Conservation (phyloP, 2,888 invertebrate species). For the Nezara viridula region DNA sequence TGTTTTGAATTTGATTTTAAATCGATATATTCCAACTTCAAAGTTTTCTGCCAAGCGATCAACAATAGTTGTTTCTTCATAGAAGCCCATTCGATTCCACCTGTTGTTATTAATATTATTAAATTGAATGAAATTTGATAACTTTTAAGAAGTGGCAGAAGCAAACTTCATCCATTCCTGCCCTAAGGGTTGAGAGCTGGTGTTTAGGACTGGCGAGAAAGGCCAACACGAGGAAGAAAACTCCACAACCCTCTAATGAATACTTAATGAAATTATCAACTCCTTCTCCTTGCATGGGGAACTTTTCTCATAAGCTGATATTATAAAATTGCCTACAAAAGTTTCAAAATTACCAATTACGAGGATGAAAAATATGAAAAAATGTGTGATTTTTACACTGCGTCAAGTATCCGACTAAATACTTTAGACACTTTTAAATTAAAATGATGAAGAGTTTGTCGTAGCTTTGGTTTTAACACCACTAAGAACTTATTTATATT, state of each 20-base stretch:
- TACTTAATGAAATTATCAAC: slow-evolving; percentile 34
- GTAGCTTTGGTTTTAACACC: too few relatives aligned
- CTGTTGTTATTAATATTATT: too few relatives aligned
- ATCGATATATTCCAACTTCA: too few relatives aligned
- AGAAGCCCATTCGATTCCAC: too few relatives aligned
- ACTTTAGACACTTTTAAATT: neutral
- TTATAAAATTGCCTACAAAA: slow-evolving; percentile 22
- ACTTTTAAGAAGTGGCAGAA: neutral
- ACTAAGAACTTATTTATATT: too few relatives aligned
- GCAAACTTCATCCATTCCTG: neutral
- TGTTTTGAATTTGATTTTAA: too few relatives aligned
- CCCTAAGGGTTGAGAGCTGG: neutral
- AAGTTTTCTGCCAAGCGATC: too few relatives aligned
- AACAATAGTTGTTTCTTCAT: too few relatives aligned
- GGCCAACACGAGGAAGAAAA: neutral
- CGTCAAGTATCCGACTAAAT: neutral
- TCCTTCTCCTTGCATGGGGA: neutral
- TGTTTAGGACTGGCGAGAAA: neutral
- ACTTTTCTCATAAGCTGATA: neutral
- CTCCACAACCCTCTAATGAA: neutral
- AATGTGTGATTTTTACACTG: neutral
- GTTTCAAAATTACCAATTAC: neutral
- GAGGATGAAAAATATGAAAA: neutral
- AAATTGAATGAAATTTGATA: neutral
- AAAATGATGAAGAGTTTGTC: neutral